Base-by-base conservation (phyloP, 2,113 vertebrate species). In the Protomyctophum bolini region DNA sequence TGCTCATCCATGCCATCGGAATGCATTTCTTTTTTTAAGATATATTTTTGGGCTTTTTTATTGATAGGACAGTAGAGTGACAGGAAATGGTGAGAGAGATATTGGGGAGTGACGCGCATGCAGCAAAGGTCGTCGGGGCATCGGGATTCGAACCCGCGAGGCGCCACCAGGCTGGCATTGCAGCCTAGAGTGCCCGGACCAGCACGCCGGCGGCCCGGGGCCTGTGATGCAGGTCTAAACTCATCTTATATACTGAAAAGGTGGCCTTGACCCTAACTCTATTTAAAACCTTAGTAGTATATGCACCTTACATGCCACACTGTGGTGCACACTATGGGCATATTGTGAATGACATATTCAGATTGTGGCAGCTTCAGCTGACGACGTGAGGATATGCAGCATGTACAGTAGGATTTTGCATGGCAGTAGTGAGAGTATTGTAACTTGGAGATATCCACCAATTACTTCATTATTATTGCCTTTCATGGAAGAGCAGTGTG, bases 371-470 rank as follows among this genome's bases (percentile, higher is more conserved):
- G 75, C 52, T 10, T 29, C 15, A 28, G 15, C 57, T 8, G 63
- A 78, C 69, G 63, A 63, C 73, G 81, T 73, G 59, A 78, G 76
- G 76, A 68, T 68, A 73, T 77, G 71, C 66, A 68, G 64, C 79
- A 75, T 69, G 62, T 68, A 72, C 75, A 21, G 21, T 21, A 21
- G 21, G 21, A 21, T 21, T 21, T 21, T 41, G 33, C 33, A 4
- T 28, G 55, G 64, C 50, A 60, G 57, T 68, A 57, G 72, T 11
- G 47, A 76, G 1, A 72, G 46, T 70, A 69, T 77, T 74, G 65
- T 73, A 81, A 70, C 15, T 68, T 66, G 64, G 62, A 66, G 52
- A 77, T 85, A 72, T 76, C 21, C 14, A 62, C 41, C 66, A 68
- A 81, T 47, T 68, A 76, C 21, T 72, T 70, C 54, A 50, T 7